phyloP scores from a whole-genome alignment of 2,888 invertebrate species.

The Phyllotreta cruciferae region DNA sequence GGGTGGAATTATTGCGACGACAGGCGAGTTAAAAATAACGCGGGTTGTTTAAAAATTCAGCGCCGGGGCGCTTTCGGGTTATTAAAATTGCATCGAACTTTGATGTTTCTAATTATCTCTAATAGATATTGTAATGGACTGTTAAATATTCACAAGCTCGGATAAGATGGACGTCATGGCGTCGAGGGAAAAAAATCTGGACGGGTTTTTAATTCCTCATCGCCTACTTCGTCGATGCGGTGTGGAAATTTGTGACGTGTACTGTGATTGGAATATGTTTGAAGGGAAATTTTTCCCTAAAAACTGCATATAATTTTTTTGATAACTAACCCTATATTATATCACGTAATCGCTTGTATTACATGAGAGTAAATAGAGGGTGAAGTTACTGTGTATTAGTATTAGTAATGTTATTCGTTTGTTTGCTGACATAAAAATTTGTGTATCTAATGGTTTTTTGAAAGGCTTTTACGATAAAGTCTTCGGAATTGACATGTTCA shows the following conservation, averaged over 20 bases:
- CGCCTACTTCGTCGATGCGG: background rate
- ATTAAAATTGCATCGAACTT: conserved; percentile 57
- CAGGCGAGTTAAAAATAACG: conserved; percentile 46
- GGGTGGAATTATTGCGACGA: conserved; percentile 26
- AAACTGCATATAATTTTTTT: no score
- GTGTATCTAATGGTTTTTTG: conserved; percentile 8
- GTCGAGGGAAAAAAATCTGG: conserved; percentile 1
- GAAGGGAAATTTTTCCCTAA: no score
- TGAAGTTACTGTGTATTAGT: background rate
- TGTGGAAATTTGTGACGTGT: no score
- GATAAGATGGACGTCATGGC: conserved; percentile 8
- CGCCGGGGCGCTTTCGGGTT: conserved; percentile 53
- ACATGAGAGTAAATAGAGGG: conserved; percentile 1
- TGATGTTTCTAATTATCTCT: conserved; percentile 56
- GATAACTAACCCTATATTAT: no score
- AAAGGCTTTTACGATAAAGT: conserved; percentile 7
- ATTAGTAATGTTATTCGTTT: background rate
- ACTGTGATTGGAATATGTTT: no score
- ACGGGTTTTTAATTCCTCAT: conserved; percentile 3
- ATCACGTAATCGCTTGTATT: no score
- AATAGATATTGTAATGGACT: conserved; percentile 51
- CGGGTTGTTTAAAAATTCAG: conserved; percentile 47
- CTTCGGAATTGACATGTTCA: conserved; percentile 3
- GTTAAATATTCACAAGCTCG: conserved; percentile 47
- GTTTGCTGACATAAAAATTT: conserved; percentile 9